These are phyloP conservation scores for Danio rerio DNA, from an alignment of 2,113 vertebrate species.

Conservation along the genomic window GRCz12tu NC_133197.1:39557001-39557500, in stretches of 20 bases:
- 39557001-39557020: too few species aligned
- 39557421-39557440: not conserved
- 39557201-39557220: constrained; percentile 39
- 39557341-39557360: constrained; percentile 37
- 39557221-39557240: constrained; percentile 32
- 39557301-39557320: constrained; percentile 7
- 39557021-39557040: not conserved
- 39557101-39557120: constrained; percentile 44
- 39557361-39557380: constrained; percentile 9
- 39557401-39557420: not conserved
- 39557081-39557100: constrained; percentile 39
- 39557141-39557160: constrained; percentile 56
- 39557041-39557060: not conserved
- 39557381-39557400: constrained; percentile 6
- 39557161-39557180: constrained; percentile 58
- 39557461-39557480: too few species aligned
- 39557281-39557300: constrained; percentile 37
- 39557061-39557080: constrained; percentile 22
- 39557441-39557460: too few species aligned
- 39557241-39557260: constrained; percentile 32
- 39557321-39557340: constrained; percentile 15
- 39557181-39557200: constrained; percentile 51
- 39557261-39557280: constrained; percentile 41
- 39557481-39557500: not conserved
- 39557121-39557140: constrained; percentile 32